A percentile compares a stretch with the other conserved stretches of the same genome.
Conservation (phyloP, 2,888 invertebrate species). For the Octonoba sinensis region DNA sequence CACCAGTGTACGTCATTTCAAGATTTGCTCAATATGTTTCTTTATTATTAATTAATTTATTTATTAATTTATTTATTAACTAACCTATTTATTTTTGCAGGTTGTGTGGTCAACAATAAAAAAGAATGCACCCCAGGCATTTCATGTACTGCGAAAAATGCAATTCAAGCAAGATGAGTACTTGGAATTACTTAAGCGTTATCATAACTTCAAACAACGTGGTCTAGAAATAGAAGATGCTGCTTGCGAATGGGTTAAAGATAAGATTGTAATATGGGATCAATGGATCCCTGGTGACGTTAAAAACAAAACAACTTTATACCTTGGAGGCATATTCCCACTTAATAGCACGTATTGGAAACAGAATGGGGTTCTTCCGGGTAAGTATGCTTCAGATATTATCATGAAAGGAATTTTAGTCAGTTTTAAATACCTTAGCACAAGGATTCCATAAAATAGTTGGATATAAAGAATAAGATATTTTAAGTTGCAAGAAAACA, state of each 20-base stretch:
- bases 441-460: background rate
- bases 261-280: conserved; percentile 73
- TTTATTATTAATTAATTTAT: too few species aligned
- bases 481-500: background rate
- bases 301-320: conserved; percentile 72
- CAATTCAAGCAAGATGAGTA: conserved; percentile 75
- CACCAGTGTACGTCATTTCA: too few species aligned
- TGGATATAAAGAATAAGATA: background rate
- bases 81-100: conserved; percentile 31
- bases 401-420: background rate
- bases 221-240: conserved; percentile 71
- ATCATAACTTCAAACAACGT: conserved; percentile 13
- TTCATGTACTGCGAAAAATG: conserved; percentile 68
- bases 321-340: conserved; percentile 81
- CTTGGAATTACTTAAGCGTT: conserved; percentile 72
- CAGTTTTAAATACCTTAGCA: background rate
- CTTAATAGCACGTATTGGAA: conserved; percentile 76
- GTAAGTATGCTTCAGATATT: conserved; percentile 68
- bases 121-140: conserved; percentile 73
- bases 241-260: conserved; percentile 80
- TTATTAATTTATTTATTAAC: too few species aligned
- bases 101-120: conserved; percentile 76
- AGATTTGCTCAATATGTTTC: too few species aligned
- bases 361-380: conserved; percentile 76
- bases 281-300: conserved; percentile 72